Evolutionary conservation across 2,888 invertebrate species (phyloP), one percentile per base, ranked within the genome.

Genomic region (Cryptocephalus primarius): DNA sequence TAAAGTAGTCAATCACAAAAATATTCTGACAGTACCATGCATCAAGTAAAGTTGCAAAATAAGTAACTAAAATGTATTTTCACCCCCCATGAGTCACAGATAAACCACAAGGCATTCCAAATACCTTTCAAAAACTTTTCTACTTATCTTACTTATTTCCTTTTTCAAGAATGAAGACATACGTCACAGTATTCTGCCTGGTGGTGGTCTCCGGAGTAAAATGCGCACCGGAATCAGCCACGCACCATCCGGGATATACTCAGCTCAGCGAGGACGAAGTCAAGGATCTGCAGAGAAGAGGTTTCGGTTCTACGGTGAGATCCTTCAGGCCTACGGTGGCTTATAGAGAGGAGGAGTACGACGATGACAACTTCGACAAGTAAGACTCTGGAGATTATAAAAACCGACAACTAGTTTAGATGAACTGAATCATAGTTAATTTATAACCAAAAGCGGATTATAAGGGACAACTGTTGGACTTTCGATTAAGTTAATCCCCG

Each of bases 291-390:
- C 58, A 58, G 47, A 48, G 47, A 9, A 46, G 51, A 32, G 58
- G 54, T 9, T 60, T 58, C 42, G 58, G 58, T 32, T 40, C 53
- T 1, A 55, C 59, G 3, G 39, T 42, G 1, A 53, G 48, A 46
- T 49, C 50, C 9, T 60, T 57, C 42, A 46, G 55, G 42, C 55
- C 57, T 0, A 56, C 59, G 12, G 49, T 51, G 8, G 56, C 55
- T 4, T 53, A 53, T 38, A 55, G 53, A 45, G 55, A 57, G 43
- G 49, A 47, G 33, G 57, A 57, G 3, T 56, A 59, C 33, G 46
- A 52, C 33, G 54, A 58, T n/a, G 55, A 53, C n/a, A 53, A 53
- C 12, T 41, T 45, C 36, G 54, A 54, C 39, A 54, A 49, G 54
- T 54, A 49, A 43, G 12, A n/a, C 2, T 2, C 22, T 22, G 22